phyloP scores from a whole-genome alignment of 2,888 invertebrate species.

The Hemicrepidius hirtus region DNA sequence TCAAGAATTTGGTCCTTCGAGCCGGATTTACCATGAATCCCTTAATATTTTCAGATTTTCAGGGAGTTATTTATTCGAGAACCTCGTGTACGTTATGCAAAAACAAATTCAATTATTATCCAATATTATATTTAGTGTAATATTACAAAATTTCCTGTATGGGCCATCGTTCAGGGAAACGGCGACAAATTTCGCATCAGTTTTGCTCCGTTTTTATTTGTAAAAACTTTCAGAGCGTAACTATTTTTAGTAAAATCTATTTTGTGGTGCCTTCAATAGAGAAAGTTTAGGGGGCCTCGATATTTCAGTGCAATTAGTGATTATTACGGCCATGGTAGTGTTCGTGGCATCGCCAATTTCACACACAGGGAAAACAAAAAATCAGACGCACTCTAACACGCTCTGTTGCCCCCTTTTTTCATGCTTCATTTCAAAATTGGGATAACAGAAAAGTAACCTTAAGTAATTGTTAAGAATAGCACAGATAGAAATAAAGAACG shows the following conservation, averaged over 20 bases:
- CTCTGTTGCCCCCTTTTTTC: not conserved
- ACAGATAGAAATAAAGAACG: no score
- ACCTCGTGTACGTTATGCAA: no score
- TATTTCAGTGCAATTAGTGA: not conserved
- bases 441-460: not conserved
- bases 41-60: no score
- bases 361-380: not conserved
- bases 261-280: constrained; percentile 6
- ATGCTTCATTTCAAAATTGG: not conserved
- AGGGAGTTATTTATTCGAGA: no score
- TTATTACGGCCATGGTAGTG: not conserved
- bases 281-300: constrained; percentile 1
- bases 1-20: no score
- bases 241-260: constrained; percentile 13
- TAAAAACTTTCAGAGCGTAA: constrained; percentile 16
- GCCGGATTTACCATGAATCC: no score
- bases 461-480: no score
- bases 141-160: no score
- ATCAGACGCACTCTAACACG: not conserved
- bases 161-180: not conserved
- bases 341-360: constrained; percentile 1
- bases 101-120: no score
- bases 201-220: constrained; percentile 1
- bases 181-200: constrained; percentile 9
- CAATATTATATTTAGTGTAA: no score